These are phyloP conservation scores for Choristoneura rosaceana DNA, from an alignment of 2,888 invertebrate species.

Conservation along the genomic window DNA sequence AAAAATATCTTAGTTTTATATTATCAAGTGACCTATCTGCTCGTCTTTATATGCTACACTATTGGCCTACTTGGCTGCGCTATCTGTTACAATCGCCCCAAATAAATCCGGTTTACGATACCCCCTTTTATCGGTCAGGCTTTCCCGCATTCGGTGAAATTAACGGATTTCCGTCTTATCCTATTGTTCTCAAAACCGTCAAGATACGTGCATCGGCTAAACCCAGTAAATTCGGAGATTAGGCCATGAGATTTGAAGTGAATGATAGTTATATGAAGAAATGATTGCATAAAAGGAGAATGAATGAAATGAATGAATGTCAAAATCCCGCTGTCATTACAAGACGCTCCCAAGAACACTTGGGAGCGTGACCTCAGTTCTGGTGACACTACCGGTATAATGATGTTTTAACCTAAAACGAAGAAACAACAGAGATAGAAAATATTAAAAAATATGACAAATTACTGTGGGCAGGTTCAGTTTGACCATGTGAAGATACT, in stretches of 20 bases:
- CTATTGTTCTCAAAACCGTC: not conserved
- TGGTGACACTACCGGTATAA: not conserved
- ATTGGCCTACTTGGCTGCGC: conserved; percentile 14
- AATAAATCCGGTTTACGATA: conserved; percentile 26
- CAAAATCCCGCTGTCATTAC: no score
- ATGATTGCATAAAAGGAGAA: no score
- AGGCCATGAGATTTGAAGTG: no score
- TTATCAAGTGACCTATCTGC: conserved; percentile 5
- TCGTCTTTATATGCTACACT: not conserved
- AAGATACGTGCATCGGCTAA: not conserved
- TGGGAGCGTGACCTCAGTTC: no score
- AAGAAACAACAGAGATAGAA: no score
- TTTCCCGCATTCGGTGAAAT: not conserved
- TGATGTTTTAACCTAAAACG: not conserved
- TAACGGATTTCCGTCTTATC: conserved; percentile 3
- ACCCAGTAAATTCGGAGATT: not conserved
- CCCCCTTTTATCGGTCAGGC: conserved; percentile 11
- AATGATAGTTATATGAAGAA: no score
- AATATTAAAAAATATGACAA: no score
- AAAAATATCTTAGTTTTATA: not conserved
- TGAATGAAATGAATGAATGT: no score
- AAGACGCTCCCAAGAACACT: no score
- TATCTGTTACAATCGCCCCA: conserved; percentile 26
- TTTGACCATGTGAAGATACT: no score
- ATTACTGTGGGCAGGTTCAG: no score